Base-by-base conservation (phyloP, 2,888 invertebrate genomes). In the Drosophila picticornis region DNA sequence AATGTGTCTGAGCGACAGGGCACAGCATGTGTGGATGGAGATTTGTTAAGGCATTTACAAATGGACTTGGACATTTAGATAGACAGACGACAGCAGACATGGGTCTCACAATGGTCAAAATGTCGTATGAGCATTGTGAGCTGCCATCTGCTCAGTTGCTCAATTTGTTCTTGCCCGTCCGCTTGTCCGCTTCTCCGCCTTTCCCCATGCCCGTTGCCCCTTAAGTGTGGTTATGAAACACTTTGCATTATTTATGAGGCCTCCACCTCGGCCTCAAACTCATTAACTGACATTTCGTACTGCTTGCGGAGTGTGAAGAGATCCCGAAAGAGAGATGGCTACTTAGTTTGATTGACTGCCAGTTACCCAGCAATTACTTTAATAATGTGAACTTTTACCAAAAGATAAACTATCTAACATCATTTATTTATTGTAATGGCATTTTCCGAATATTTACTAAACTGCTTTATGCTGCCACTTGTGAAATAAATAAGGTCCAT, bases 241-340 rank as follows among this genome's bases (percentile, higher is more conserved):
- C 77, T 83, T 81, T 88, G 79, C 83, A 84, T 84, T 88, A 84
- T 84, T 85, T 83, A 88, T 81, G 25, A 63, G 27, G 34, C 60
- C 55, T 10, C 43, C 55, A 31, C 27, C 48, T 50, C 64, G 73
- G 66, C 34, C 72, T 52, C 65, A 57, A 75, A 67, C 80, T 87
- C 82, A 84, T 87, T 84, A 87, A 66, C 66, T 61, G 46, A 55
- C 50, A 58, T 75, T 68, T 72, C 55, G 38, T 38, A 32, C 57
- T 16, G 32, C 9, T 29, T 22, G 31, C 36, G 13, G 16, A 10
- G 32, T 46, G 13, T 22, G 5, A 27, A 60, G 53, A 40, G 22
- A 60, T 27, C 22, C 27, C 0, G 19, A 2, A 31, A 27, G 25
- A 32, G 11, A 4, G 9, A 22, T 19, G 29, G 22, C 50, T 32